Percentiles rank a stretch among this genome's conserved stretches.
Conservation (phyloP, 2,113 vertebrate genomes). For the Athene cunicularia region DNA sequence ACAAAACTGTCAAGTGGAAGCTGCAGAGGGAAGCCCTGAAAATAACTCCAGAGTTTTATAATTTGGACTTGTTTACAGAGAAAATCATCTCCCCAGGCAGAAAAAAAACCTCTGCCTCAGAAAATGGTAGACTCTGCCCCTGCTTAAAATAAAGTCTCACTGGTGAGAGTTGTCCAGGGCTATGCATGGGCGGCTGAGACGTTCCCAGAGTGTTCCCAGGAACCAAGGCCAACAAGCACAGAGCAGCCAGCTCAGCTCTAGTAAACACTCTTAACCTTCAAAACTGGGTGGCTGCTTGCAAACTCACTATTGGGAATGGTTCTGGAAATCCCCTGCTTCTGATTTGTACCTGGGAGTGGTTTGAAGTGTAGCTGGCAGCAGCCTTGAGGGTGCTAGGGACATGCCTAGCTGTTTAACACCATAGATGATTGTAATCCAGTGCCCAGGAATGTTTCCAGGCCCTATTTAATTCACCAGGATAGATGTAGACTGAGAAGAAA, state of each 20-base stretch:
- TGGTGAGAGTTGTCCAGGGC: neutral
- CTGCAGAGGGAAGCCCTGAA: neutral
- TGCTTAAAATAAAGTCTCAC: neutral
- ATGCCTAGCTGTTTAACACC: neutral
- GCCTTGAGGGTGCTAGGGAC: neutral
- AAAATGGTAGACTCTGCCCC: neutral
- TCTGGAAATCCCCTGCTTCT: conserved; percentile 41
- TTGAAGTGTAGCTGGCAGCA: neutral
- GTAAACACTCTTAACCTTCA: conserved; percentile 8
- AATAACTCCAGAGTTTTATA: neutral
- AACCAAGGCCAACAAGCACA: neutral
- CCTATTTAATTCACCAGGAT: neutral
- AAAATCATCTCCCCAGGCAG: neutral
- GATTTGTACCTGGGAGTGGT: neutral
- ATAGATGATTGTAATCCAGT: neutral
- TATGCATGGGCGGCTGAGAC: neutral
- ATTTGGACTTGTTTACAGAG: neutral
- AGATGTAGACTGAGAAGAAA: neutral
- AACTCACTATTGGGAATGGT: neutral
- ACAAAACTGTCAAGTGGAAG: neutral
- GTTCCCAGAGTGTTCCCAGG: neutral
- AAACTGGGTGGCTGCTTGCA: neutral
- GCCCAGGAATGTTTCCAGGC: neutral
- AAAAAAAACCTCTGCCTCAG: neutral
- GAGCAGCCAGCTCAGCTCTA: conserved; percentile 4